A percentile compares a stretch with the other conserved stretches of the same genome.
These are phyloP conservation scores for Lysandra coridon DNA, from an alignment of 2,888 invertebrate species.

Conservation along the genomic window DNA sequence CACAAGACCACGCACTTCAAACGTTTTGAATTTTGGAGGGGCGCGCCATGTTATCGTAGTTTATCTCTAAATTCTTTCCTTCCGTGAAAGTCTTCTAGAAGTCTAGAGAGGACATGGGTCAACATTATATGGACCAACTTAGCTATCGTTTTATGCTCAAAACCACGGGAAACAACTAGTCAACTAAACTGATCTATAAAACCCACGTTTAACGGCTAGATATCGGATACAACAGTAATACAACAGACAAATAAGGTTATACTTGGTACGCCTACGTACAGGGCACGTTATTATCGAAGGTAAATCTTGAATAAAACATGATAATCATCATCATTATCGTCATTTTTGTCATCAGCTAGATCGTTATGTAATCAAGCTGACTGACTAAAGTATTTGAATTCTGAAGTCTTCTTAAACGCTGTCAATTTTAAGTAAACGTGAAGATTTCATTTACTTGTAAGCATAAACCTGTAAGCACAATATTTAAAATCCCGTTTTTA, in stretches of 20 bases:
- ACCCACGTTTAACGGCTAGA: constrained; percentile 1
- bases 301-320: background rate
- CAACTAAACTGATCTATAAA: background rate
- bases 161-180: background rate
- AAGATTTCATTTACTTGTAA: background rate
- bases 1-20: no score
- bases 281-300: constrained; percentile 5
- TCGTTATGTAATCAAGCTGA: no score
- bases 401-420: background rate
- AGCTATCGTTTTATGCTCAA: background rate
- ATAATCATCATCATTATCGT: background rate
- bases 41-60: no score
- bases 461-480: background rate
- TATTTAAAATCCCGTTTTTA: background rate
- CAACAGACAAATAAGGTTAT: constrained; percentile 1
- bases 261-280: constrained; percentile 2
- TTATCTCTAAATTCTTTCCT: no score
- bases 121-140: background rate
- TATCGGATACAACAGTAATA: background rate
- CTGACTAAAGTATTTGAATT: no score
- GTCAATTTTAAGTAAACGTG: background rate
- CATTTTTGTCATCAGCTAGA: no score
- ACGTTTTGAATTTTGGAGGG: no score
- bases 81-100: background rate
- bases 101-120: background rate